phyloP scores from a whole-genome alignment of 2,113 vertebrate species.

The Chamaetylas fuelleborni region DNA sequence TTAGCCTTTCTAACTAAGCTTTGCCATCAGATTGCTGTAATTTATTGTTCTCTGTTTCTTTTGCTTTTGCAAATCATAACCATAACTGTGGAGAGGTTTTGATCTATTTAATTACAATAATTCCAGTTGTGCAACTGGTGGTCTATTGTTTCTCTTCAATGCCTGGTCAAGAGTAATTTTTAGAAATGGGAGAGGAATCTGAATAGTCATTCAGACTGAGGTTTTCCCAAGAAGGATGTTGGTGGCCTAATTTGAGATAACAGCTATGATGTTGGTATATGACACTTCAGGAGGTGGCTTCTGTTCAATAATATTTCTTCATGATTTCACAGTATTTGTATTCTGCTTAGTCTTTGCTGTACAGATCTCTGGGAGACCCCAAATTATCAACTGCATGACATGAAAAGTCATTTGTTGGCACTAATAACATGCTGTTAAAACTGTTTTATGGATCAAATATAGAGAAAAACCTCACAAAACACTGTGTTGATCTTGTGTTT shows the following conservation, averaged over 20 bases:
- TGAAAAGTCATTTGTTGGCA: neutral
- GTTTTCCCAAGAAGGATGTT: neutral
- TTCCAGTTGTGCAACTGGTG: neutral
- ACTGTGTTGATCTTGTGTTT: neutral
- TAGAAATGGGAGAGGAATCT: neutral
- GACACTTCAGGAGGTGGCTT: neutral
- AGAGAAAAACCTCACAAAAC: neutral
- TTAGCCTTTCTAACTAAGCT: neutral
- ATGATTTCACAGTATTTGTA: neutral
- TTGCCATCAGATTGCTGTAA: neutral
- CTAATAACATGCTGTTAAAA: neutral
- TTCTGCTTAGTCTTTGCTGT: neutral
- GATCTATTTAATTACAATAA: slow-evolving; percentile 24
- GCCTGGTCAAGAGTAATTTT: neutral
- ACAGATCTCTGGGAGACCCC: neutral
- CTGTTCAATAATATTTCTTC: neutral
- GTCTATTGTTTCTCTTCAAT: slow-evolving; percentile 9
- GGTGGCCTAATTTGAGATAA: neutral
- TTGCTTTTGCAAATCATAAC: slow-evolving; percentile 24
- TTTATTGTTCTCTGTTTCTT: neutral
- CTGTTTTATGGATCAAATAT: neutral
- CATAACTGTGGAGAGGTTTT: neutral
- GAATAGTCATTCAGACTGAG: neutral
- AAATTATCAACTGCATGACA: neutral
- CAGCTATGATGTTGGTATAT: neutral